Evolutionary conservation across 2,113 vertebrate species (phyloP).

Genomic region (Gallinago undulata): DNA sequence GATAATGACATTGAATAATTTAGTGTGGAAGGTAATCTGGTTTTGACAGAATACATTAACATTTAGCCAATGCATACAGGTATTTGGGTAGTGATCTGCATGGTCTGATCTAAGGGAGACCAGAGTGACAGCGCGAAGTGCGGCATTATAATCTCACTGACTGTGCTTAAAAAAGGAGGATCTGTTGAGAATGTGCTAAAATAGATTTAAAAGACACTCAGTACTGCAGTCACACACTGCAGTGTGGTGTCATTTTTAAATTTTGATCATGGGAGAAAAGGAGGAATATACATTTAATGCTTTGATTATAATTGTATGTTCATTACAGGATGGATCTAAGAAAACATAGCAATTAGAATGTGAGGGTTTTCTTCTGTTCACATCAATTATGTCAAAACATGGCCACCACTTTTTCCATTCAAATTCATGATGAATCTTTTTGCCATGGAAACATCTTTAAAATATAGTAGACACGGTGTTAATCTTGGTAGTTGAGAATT

Average conservation of each 20-base stretch:
- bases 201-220: not conserved
- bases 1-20: slow-evolving; percentile 76
- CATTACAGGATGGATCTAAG: not conserved
- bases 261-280: not conserved
- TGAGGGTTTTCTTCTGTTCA: not conserved
- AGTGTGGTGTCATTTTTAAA: not conserved
- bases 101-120: not conserved
- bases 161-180: not conserved
- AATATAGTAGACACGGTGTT: not conserved
- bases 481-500: not conserved
- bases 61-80: slow-evolving; percentile 68
- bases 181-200: not conserved
- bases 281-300: not conserved
- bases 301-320: slow-evolving; percentile 2
- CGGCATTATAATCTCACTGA: slow-evolving; percentile 3
- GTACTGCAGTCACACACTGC: not conserved
- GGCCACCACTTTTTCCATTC: not conserved
- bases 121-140: not conserved
- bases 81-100: slow-evolving; percentile 34
- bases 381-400: not conserved
- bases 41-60: slow-evolving; percentile 77
- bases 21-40: slow-evolving; percentile 72
- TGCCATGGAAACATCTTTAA: not conserved
- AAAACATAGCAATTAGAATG: not conserved
- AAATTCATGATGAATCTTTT: not conserved